Evolutionary conservation across 2,113 vertebrate species (phyloP).

Genomic region (Ictalurus furcatus): DNA sequence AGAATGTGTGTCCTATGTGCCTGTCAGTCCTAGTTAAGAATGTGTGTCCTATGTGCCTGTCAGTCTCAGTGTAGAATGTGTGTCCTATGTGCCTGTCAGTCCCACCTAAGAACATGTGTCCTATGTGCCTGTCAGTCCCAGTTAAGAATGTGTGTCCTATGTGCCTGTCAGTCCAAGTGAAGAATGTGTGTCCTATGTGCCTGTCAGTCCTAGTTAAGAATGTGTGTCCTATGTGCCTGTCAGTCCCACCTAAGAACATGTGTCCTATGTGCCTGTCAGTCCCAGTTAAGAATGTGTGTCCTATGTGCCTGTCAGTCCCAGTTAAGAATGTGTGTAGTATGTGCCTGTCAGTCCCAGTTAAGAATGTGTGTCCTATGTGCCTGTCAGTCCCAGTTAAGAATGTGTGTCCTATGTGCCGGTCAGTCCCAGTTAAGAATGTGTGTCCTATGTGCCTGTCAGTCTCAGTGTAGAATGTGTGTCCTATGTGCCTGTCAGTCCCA

Average conservation of each 20-base stretch:
- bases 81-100: background rate
- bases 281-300: background rate
- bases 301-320: background rate
- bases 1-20: no score
- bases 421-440: background rate
- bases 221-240: background rate
- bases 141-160: background rate
- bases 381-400: background rate
- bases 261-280: background rate
- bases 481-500: background rate
- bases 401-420: background rate
- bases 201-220: background rate
- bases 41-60: no score
- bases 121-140: background rate
- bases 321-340: no score
- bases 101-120: background rate
- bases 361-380: no score
- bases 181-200: background rate
- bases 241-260: background rate
- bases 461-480: background rate
- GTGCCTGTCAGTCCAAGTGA: background rate
- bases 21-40: no score
- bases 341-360: no score
- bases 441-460: background rate
- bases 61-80: background rate